A percentile compares a stretch with the other conserved stretches of the same genome.
phyloP scores from a whole-genome alignment of 2,797 vertebrate species.

The Sarcophilus harrisii region DNA sequence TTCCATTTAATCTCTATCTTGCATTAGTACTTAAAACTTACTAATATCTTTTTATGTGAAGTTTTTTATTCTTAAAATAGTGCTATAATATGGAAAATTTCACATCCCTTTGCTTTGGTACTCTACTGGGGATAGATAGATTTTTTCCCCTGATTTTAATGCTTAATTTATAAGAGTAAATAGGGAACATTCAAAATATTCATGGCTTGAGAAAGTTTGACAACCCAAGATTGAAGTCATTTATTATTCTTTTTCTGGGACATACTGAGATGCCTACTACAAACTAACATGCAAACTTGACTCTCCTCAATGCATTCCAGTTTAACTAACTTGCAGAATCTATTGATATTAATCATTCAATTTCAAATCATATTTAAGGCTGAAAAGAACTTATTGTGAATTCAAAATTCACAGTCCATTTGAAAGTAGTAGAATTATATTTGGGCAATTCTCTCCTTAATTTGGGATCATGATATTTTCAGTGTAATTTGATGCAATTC shows the following conservation, averaged over 20 bases:
- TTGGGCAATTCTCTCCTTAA: background rate
- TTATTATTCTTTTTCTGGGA: conserved; percentile 46
- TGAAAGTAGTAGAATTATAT: background rate
- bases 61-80: background rate
- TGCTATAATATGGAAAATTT: background rate
- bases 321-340: conserved; percentile 16
- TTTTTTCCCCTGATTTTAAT: background rate
- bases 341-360: conserved; percentile 20
- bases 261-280: conserved; percentile 14
- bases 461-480: conserved; percentile 14
- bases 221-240: conserved; percentile 30
- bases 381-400: conserved; percentile 26
- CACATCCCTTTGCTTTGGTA: background rate
- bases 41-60: background rate
- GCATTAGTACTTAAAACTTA: background rate
- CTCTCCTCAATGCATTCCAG: background rate
- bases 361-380: conserved; percentile 27
- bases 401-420: background rate
- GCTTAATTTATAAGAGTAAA: background rate
- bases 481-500: background rate
- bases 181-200: background rate
- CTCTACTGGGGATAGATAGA: background rate
- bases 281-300: background rate
- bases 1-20: background rate
- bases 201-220: background rate